A percentile compares a stretch with the other conserved stretches of the same genome.
These are phyloP conservation scores for Trichonephila clavipes DNA, from an alignment of 1,140 invertebrate species.

Conservation along the genomic window DNA sequence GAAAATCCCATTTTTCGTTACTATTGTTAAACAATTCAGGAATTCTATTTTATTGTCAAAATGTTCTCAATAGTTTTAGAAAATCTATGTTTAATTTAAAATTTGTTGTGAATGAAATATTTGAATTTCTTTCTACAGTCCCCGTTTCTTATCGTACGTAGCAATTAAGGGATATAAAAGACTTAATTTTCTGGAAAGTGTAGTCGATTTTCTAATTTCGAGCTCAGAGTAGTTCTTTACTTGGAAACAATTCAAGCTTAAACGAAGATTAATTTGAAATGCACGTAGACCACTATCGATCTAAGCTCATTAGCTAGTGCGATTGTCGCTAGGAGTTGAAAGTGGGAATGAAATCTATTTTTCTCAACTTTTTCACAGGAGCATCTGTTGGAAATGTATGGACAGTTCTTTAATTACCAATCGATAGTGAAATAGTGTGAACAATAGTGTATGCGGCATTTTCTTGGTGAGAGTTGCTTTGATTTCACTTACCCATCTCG, in stretches of 20 bases:
- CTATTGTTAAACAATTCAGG: too few species aligned
- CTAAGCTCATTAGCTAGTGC: slow-evolving; percentile 28
- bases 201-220: background rate
- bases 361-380: slow-evolving; percentile 33
- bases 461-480: slow-evolving; percentile 10
- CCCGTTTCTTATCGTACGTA: background rate
- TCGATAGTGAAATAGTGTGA: slow-evolving; percentile 38
- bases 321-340: slow-evolving; percentile 22
- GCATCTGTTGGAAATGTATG: slow-evolving; percentile 43
- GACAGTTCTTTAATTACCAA: slow-evolving; percentile 59
- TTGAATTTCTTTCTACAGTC: too few species aligned
- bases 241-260: slow-evolving; percentile 34
- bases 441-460: slow-evolving; percentile 2
- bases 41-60: too few species aligned
- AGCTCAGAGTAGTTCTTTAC: background rate
- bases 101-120: too few species aligned
- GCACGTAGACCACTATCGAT: slow-evolving; percentile 25
- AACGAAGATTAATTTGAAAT: slow-evolving; percentile 59
- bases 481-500: background rate
- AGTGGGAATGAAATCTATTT: slow-evolving; percentile 59
- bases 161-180: background rate
- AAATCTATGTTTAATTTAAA: too few species aligned
- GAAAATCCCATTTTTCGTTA: too few species aligned
- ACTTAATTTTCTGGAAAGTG: background rate
- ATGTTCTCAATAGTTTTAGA: too few species aligned